These are phyloP conservation scores for Zootoca vivipara DNA, from an alignment of 2,113 vertebrate genomes.

Conservation along the genomic window DNA sequence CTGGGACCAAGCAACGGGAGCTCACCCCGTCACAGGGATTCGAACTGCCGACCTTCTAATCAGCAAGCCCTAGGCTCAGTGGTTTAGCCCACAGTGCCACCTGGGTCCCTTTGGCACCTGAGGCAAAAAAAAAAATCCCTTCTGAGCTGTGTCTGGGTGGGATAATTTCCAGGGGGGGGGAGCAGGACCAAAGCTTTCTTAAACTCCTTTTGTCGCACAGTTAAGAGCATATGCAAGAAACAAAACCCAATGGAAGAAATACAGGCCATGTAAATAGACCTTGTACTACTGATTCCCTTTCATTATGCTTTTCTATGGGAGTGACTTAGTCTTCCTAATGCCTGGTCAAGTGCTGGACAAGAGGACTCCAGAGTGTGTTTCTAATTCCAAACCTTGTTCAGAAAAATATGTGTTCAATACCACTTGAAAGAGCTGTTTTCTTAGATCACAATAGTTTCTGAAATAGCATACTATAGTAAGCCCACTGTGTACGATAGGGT, in stretches of 20 bases:
- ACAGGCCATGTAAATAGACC: neutral
- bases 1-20: too few species aligned
- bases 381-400: neutral
- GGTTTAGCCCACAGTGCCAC: too few species aligned
- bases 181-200: neutral
- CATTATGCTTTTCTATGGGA: neutral
- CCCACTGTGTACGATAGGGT: too few species aligned
- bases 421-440: neutral
- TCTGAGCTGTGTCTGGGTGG: neutral
- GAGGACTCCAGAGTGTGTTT: neutral
- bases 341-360: neutral
- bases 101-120: too few species aligned
- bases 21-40: too few species aligned
- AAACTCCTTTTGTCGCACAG: neutral
- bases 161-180: neutral
- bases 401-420: neutral
- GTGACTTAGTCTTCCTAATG: neutral
- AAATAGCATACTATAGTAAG: neutral
- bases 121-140: too few species aligned
- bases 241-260: neutral
- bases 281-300: neutral
- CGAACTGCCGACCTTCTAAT: too few species aligned
- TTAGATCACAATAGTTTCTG: neutral
- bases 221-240: neutral
- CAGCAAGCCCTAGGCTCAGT: too few species aligned